Base-by-base conservation (phyloP, 2,888 invertebrate genomes). In the Smittia aterrima region DNA sequence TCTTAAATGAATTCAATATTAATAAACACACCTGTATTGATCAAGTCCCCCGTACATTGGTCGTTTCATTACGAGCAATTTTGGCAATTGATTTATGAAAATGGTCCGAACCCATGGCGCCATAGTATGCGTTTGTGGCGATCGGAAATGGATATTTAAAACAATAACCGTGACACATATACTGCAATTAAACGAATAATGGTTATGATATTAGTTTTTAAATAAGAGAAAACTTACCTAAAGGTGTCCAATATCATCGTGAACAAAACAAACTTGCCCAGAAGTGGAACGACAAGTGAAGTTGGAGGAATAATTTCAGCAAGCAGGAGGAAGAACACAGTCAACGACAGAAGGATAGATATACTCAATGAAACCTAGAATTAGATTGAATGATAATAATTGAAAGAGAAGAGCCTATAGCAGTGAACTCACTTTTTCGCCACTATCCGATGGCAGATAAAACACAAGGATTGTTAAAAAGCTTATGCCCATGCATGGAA, bases 401-500 rank as follows among this genome's bases (percentile, higher is more conserved):
- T 13, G 22, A 58, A n/a, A n/a, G n/a, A n/a, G n/a, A n/a, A n/a
- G n/a, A n/a, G n/a, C n/a, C n/a, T n/a, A n/a, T n/a, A n/a, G n/a
- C n/a, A n/a, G n/a, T n/a, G n/a, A n/a, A n/a, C n/a, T 87, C 81
- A 95, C 93, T 88, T 98, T 98, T 86, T 98, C 98, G 80, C 98
- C 97, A 83, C 95, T 95, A 87, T 98, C 97, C 77, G 96, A 96
- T 78, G 97, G 98, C 83, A 98, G 86, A 85, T 97, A 97, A 88
- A 97, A 98, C 80, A 97, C 96, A 81, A 98, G 89, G 80, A 97
- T 94, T 78, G 97, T 97, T 81, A 98, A 90, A 84, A 96, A 96
- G 78, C 96, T 96, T 83, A 97, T 97, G 78, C 95, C 95, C 90
- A 97, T 95, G 83, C 96, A 97, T 77, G 96, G 96, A 82, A 96